Conservation (phyloP, 2,113 vertebrate genomes). For the Athene cunicularia region DNA sequence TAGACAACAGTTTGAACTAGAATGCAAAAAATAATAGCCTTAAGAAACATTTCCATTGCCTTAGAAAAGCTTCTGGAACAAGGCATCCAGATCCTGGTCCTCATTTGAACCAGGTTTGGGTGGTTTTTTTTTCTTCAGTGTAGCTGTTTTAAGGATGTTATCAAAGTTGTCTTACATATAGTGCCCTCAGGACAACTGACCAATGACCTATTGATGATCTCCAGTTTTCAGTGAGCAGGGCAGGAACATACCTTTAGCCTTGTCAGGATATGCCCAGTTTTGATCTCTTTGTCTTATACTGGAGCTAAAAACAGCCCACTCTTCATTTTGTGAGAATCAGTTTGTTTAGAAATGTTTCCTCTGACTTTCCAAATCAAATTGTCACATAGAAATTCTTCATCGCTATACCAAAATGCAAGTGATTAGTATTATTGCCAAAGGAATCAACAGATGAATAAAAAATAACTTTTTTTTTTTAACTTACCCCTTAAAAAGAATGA, state of each 20-base stretch:
- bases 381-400: background rate
- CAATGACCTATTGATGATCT: background rate
- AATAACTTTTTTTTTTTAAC: constrained; percentile 24
- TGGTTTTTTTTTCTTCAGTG: background rate
- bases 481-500: background rate
- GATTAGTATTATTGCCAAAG: background rate
- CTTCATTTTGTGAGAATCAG: background rate
- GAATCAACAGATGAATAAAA: background rate
- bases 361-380: background rate
- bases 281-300: background rate
- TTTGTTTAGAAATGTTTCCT: background rate
- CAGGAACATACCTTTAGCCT: background rate
- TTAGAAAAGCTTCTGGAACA: constrained; percentile 16
- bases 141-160: background rate
- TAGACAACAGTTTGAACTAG: constrained; percentile 28
- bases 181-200: background rate
- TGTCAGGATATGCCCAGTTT: background rate
- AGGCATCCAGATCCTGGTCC: background rate
- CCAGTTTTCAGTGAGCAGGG: background rate
- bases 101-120: background rate
- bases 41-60: constrained; percentile 2
- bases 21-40: background rate
- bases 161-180: background rate
- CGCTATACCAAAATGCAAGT: background rate
- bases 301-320: background rate